Evolutionary conservation across 2,888 invertebrate species (phyloP).

Genomic region (Artemia sinica): DNA sequence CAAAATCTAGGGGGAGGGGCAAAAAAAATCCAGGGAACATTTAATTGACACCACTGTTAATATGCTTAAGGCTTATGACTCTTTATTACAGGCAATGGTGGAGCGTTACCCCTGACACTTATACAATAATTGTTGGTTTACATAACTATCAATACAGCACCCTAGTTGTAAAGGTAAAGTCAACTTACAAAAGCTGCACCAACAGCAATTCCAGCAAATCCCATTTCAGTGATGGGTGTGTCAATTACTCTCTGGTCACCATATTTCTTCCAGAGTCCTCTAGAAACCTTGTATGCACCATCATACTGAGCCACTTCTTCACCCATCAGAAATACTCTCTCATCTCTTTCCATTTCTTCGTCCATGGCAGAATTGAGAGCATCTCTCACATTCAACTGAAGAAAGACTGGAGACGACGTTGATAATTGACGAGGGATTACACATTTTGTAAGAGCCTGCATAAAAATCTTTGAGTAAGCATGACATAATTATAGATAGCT

Average conservation of each 20-base stretch:
- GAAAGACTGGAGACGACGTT: not conserved
- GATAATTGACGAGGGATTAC: not conserved
- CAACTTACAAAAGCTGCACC: conserved; percentile 63
- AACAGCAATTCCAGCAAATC: conserved; percentile 85
- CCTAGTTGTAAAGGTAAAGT: not conserved
- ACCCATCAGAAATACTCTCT: conserved; percentile 72
- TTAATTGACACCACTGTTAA: too few species aligned
- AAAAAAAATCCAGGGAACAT: too few species aligned
- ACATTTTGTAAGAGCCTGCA: not conserved
- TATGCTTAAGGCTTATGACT: too few species aligned
- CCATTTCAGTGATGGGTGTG: conserved; percentile 95
- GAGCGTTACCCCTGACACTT: not conserved
- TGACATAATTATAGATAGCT: too few species aligned
- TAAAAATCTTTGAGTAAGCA: not conserved
- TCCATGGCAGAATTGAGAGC: conserved; percentile 88
- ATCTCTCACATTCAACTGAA: conserved; percentile 80
- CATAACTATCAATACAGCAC: not conserved
- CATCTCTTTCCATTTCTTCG: conserved; percentile 88
- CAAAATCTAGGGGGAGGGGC: too few species aligned
- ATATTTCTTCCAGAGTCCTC: conserved; percentile 93
- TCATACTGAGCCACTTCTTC: conserved; percentile 99
- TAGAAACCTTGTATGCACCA: conserved; percentile 87
- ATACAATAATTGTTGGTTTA: not conserved
- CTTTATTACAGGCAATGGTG: too few species aligned
- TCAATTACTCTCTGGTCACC: conserved; percentile 91